These are phyloP conservation scores for Torymus texanus DNA, from an alignment of 2,888 invertebrate species.

Conservation along the genomic window DNA sequence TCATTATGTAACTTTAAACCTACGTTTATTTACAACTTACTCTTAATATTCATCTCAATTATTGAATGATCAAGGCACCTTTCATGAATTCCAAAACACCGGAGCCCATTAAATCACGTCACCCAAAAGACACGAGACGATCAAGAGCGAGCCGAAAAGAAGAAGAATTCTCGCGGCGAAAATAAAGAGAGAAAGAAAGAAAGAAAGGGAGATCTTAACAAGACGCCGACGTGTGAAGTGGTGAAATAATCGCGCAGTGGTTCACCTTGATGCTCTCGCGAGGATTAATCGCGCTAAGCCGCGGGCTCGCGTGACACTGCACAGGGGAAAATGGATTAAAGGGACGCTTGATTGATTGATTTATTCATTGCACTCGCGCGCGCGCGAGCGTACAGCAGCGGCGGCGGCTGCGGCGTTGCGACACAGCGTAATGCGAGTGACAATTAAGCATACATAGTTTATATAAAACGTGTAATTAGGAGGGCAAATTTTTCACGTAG, in stretches of 20 bases:
- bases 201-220: constrained; percentile 3
- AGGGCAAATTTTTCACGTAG: too few species aligned
- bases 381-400: too few species aligned
- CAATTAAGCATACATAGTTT: constrained; percentile 27
- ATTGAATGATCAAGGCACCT: too few species aligned
- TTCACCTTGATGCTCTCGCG: constrained; percentile 16
- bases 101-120: too few species aligned
- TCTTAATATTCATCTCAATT: too few species aligned
- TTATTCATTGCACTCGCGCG: constrained; percentile 26
- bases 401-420: not conserved
- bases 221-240: constrained; percentile 20
- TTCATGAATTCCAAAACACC: too few species aligned
- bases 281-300: constrained; percentile 34
- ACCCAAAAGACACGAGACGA: too few species aligned
- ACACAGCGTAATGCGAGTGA: constrained; percentile 5
- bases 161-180: not conserved
- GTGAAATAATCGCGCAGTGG: constrained; percentile 34
- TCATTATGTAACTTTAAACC: too few species aligned
- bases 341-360: constrained; percentile 28
- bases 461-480: not conserved
- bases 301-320: constrained; percentile 18
- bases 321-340: constrained; percentile 29
- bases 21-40: too few species aligned
- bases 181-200: not conserved
- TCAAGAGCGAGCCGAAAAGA: not conserved